Evolutionary conservation across 2,113 vertebrate species (phyloP).

Genomic region (Glaucidium brasilianum): DNA sequence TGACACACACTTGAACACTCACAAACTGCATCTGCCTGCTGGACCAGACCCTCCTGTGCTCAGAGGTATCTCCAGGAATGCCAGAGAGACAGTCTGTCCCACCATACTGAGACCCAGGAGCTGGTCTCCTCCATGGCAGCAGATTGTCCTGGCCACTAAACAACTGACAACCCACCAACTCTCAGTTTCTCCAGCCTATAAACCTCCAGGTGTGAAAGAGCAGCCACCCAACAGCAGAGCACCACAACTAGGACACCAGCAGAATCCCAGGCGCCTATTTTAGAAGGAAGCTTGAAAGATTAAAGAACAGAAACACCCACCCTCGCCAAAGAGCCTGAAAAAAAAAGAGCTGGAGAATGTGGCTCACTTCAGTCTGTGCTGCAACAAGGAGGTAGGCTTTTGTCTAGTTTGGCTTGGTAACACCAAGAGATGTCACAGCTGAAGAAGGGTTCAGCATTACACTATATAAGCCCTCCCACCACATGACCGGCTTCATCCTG

Average conservation of each 20-base stretch:
- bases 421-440: background rate
- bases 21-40: background rate
- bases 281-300: background rate
- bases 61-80: background rate
- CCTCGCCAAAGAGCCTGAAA: background rate
- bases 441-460: background rate
- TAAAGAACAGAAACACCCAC: background rate
- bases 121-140: background rate
- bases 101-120: background rate
- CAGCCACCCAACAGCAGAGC: background rate
- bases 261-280: background rate
- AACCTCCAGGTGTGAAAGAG: background rate
- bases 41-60: background rate
- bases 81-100: background rate
- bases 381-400: background rate
- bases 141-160: background rate
- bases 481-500: background rate
- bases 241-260: background rate
- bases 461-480: background rate
- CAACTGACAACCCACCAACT: rapidly evolving
- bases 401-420: background rate
- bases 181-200: background rate
- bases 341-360: background rate
- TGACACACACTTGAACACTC: background rate
- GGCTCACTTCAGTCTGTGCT: background rate